Base-by-base conservation (phyloP, 2,888 invertebrate species). In the Falcaria lacertinaria region DNA sequence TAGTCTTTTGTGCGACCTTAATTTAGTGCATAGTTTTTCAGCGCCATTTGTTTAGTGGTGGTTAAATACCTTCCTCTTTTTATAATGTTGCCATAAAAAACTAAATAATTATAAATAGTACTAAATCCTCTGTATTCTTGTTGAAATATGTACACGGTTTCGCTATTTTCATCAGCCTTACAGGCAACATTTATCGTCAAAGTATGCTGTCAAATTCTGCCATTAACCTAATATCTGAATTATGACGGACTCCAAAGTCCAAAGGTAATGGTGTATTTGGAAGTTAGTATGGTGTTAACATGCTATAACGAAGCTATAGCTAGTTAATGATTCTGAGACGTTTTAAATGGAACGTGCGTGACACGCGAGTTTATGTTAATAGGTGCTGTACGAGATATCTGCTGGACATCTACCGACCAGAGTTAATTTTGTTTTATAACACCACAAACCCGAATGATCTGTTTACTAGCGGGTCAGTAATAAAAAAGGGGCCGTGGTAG, bases 391-490 rank as follows among this genome's bases (percentile, higher is more conserved):
- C 59, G 66, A 75, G 73, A 77, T 83, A 80, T 81, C 81, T 81
- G 37, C 37, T 15, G 82, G 78, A 71, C 83, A 82, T 85, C 74
- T 73, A 83, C 82, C 74, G 77, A 76, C 69, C 80, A 71, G 76
- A 83, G 84, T 87, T 88, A 88, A 88, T 89, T 89, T 82, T 80
- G 84, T 87, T 89, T 89, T 89, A 89, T 88, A 87, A 80, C 88
- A 88, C 86, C 88, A 88, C 88, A 88, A 88, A 87, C 84, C 86
- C 82, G 86, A 88, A 89, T 88, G 88, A 88, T 88, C 88, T 89
- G 88, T 89, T 88, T 89, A 89, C 88, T 89, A 85, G 88, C 87
- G 87, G 88, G 84, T 82, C 84, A 86, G 88, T 88, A 86, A 86
- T 89, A 89, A 89, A 89, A 85, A 85, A 74, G 79, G 84, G 88